Evolutionary conservation across 2,888 invertebrate species (phyloP), one percentile per base, ranked within the genome.

Genomic region (Brenthis hecate): DNA sequence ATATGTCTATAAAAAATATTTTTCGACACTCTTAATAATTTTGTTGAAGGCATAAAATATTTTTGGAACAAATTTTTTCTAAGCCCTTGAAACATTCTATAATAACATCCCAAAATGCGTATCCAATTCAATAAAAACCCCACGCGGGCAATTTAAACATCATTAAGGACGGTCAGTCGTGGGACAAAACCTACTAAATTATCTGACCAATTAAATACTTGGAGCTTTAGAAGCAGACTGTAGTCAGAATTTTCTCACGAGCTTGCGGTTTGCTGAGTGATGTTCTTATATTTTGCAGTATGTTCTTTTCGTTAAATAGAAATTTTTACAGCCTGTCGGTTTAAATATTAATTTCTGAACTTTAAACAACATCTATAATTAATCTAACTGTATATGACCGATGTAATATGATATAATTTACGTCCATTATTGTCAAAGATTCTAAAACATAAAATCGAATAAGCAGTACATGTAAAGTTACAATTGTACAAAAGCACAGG

Each of bases 101-200:
- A 6, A 57, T 19, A 36, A 65, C 36, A 13, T 53, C 57, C 63
- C 43, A 55, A 62, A 62, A 53, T 23, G 58, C 65, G 55, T 55
- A 57, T 56, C 53, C 43, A 67, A 70, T 56, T 50, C 68, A 64
- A 47, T 56, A 68, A 71, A 66, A 69, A 66, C 71, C 64, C 66
- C 65, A 64, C 51, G 53, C 56, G 43, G 65, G 77, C 76, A 77
- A 78, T 83, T 85, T 80, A 80, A 80, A 79, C 75, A 78, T 82
- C 84, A 88, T 87, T 87, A 77, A 76, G 86, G 84, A 76, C 83
- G 82, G 70, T 76, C 74, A 78, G 76, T 79, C 83, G 82, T 84
- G 84, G 77, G 85, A 80, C 74, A 75, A 65, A 73, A 74, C 71
- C 67, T 75, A 73, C 74, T 70, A 75, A 76, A 72, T 66, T 68